These are phyloP conservation scores for Mormyrus proboscirostris DNA, from an alignment of 2,797 vertebrate genomes.

Conservation along the genomic window DNA sequence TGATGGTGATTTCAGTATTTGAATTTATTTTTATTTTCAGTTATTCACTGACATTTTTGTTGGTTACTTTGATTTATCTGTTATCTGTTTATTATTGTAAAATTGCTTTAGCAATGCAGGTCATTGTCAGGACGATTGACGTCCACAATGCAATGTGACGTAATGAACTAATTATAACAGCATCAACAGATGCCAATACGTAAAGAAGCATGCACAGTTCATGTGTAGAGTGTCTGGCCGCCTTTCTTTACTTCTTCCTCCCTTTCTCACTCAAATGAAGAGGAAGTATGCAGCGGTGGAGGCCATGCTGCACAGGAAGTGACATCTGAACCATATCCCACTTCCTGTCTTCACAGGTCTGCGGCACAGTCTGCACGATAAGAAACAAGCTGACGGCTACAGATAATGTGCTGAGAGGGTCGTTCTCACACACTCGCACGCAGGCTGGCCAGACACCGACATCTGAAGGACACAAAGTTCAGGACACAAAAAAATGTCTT, in stretches of 20 bases:
- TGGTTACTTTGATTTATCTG: background rate
- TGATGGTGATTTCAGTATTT: background rate
- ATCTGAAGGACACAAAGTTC: background rate
- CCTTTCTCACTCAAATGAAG: background rate
- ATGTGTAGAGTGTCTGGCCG: background rate
- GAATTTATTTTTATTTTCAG: background rate
- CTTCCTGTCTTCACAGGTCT: background rate
- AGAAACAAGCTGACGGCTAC: background rate
- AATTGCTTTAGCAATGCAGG: background rate
- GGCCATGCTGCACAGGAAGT: background rate
- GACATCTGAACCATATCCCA: background rate
- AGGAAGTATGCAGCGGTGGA: background rate
- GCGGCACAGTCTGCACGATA: background rate
- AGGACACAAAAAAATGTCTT: slow-evolving; percentile 10
- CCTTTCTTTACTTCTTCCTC: background rate
- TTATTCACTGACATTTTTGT: background rate
- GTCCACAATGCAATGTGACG: background rate
- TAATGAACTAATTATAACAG: background rate
- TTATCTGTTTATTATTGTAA: background rate
- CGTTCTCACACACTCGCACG: background rate
- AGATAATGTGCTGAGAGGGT: background rate
- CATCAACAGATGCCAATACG: background rate
- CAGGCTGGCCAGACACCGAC: background rate
- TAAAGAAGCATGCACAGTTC: background rate
- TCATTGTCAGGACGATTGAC: background rate